Percentiles rank a stretch among this genome's conserved stretches.
Evolutionary conservation across 2,113 vertebrate species (phyloP).

Genomic region (Pedionomus torquatus): DNA sequence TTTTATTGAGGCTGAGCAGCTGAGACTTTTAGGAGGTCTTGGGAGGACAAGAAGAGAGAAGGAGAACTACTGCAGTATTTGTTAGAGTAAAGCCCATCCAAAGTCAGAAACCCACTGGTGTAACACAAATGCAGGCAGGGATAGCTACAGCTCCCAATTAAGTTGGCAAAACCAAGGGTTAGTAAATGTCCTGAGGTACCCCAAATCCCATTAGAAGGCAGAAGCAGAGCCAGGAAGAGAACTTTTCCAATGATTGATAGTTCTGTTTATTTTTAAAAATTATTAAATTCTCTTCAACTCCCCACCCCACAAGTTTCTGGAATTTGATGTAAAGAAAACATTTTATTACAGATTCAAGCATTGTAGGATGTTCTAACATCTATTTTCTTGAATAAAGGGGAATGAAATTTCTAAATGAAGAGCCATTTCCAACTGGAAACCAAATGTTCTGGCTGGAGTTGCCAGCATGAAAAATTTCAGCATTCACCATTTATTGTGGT

Average conservation of each 20-base stretch:
- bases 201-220: background rate
- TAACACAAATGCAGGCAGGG: background rate
- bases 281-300: background rate
- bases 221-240: conserved; percentile 6
- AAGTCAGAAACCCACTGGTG: background rate
- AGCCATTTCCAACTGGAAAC: conserved; percentile 57
- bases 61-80: background rate
- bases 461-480: conserved; percentile 38
- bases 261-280: conserved; percentile 52
- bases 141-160: background rate
- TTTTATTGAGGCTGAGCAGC: background rate
- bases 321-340: conserved; percentile 53
- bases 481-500: conserved; percentile 54
- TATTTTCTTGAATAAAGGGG: conserved; percentile 46
- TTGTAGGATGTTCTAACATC: background rate
- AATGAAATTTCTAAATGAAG: conserved; percentile 42
- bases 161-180: background rate
- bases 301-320: background rate
- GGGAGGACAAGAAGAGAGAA: background rate
- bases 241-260: conserved; percentile 21
- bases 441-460: conserved; percentile 48
- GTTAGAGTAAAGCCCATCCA: background rate
- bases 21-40: background rate
- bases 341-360: conserved; percentile 14
- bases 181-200: conserved; percentile 5